Percentiles rank a stretch among this genome's conserved stretches.
phyloP scores from a whole-genome alignment of 35 echinoderm and acorn worm species.

The Patiria miniata region DNA sequence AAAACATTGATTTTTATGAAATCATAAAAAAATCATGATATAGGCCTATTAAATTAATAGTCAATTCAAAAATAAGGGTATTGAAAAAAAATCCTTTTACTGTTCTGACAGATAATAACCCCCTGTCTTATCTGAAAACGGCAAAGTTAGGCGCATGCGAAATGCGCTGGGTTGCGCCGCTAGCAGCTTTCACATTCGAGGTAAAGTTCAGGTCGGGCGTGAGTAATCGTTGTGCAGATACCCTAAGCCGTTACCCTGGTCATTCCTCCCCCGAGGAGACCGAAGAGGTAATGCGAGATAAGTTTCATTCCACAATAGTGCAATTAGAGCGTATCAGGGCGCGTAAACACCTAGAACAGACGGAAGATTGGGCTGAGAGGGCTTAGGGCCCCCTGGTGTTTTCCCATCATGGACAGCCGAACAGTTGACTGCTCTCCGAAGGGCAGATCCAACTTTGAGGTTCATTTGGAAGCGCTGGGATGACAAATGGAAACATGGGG shows the following conservation, averaged over 20 bases:
- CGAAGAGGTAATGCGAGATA: no score
- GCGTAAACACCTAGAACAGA: no score
- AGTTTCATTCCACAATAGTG: neutral
- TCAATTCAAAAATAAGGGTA: no score
- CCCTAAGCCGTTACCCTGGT: constrained; percentile 37
- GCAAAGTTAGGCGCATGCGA: constrained; percentile 69
- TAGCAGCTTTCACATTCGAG: constrained; percentile 62
- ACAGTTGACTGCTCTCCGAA: constrained; percentile 27
- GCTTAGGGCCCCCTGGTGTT: neutral
- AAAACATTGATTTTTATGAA: no score
- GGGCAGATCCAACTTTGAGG: neutral
- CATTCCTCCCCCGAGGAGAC: neutral
- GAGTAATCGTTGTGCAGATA: constrained; percentile 58
- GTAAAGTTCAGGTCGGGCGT: constrained; percentile 55
- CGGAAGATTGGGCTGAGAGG: neutral
- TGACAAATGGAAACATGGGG: neutral
- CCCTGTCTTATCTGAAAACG: constrained; percentile 55
- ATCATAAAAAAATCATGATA: no score
- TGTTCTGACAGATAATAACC: constrained; percentile 76
- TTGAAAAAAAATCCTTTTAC: no score
- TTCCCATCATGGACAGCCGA: constrained; percentile 19
- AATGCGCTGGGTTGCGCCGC: constrained; percentile 54
- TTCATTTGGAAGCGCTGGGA: neutral
- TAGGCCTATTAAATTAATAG: no score
- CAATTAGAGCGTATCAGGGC: neutral